Conservation (phyloP, 2,113 vertebrate genomes). For the Hippoglossus stenolepis region DNA sequence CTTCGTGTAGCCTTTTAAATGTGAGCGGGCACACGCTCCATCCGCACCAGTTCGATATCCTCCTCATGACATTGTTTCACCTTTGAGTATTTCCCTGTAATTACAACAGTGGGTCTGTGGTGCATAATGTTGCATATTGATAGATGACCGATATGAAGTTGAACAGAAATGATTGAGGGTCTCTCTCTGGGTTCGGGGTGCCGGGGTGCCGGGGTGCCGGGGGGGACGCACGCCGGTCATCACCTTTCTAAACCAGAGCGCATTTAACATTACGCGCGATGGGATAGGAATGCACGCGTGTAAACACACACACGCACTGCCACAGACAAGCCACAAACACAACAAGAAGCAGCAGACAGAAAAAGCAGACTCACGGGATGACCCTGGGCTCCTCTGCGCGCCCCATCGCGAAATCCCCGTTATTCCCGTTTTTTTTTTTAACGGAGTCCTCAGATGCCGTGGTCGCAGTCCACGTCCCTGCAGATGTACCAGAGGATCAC, state of each 20-base stretch:
- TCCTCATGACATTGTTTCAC: slow-evolving; percentile 69
- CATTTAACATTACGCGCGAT: slow-evolving; percentile 64
- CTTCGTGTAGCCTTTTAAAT: slow-evolving; percentile 4
- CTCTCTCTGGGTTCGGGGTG: slow-evolving; percentile 21
- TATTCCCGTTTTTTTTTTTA: slow-evolving; percentile 30
- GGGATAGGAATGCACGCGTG: slow-evolving; percentile 18
- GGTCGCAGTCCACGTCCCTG: slow-evolving; percentile 97
- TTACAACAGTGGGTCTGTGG: neutral
- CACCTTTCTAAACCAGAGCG: slow-evolving; percentile 54
- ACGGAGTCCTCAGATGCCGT: slow-evolving; percentile 90
- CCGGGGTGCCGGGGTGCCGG: slow-evolving; percentile 17
- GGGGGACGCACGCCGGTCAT: slow-evolving; percentile 60
- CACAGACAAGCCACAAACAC: neutral
- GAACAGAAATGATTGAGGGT: neutral
- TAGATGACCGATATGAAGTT: slow-evolving; percentile 35
- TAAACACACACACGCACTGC: neutral
- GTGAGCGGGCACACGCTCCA: slow-evolving; percentile 42
- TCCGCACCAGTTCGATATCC: slow-evolving; percentile 36
- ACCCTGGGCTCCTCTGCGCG: slow-evolving; percentile 70
- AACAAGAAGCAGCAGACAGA: neutral
- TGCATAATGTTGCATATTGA: neutral
- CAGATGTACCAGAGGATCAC: slow-evolving; percentile 99
- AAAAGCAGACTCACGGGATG: slow-evolving; percentile 77
- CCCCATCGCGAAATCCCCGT: slow-evolving; percentile 51
- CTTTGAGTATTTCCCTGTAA: slow-evolving; percentile 38